Evolutionary conservation across 2,888 invertebrate genomes (phyloP).

Genomic region (Leptura quadrifasciata): DNA sequence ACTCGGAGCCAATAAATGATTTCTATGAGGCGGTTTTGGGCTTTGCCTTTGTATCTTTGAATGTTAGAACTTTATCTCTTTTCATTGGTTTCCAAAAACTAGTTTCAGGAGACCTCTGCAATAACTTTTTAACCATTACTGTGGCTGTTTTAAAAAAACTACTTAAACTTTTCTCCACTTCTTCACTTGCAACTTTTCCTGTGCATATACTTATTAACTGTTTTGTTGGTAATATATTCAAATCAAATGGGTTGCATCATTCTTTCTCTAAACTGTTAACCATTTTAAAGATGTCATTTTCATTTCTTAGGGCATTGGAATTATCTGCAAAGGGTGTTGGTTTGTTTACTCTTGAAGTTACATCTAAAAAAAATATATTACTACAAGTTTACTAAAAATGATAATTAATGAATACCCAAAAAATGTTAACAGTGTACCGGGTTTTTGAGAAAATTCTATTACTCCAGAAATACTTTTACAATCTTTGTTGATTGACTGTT

Average conservation of each 20-base stretch:
- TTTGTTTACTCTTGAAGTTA: too few relatives aligned
- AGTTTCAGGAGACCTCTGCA: neutral
- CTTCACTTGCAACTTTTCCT: conserved; percentile 8
- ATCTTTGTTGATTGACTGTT: too few relatives aligned
- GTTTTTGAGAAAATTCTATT: too few relatives aligned
- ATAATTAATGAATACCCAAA: too few relatives aligned
- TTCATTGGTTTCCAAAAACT: conserved; percentile 3
- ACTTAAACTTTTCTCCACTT: neutral
- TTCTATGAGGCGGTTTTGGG: neutral
- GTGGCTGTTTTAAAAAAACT: neutral
- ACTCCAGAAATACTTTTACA: too few relatives aligned
- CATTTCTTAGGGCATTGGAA: neutral
- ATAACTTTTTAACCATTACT: neutral
- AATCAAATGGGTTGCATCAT: conserved; percentile 18
- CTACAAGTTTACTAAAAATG: too few relatives aligned
- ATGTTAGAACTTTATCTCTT: neutral
- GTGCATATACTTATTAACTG: conserved; percentile 15
- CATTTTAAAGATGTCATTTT: neutral
- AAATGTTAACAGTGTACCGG: too few relatives aligned
- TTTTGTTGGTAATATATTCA: neutral
- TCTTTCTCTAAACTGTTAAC: conserved; percentile 5
- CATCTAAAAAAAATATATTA: too few relatives aligned
- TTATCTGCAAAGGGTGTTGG: too few relatives aligned
- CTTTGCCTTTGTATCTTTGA: neutral
- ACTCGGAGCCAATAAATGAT: too few relatives aligned